phyloP scores from a whole-genome alignment of 2,113 vertebrate genomes.

The Abramis brama region DNA sequence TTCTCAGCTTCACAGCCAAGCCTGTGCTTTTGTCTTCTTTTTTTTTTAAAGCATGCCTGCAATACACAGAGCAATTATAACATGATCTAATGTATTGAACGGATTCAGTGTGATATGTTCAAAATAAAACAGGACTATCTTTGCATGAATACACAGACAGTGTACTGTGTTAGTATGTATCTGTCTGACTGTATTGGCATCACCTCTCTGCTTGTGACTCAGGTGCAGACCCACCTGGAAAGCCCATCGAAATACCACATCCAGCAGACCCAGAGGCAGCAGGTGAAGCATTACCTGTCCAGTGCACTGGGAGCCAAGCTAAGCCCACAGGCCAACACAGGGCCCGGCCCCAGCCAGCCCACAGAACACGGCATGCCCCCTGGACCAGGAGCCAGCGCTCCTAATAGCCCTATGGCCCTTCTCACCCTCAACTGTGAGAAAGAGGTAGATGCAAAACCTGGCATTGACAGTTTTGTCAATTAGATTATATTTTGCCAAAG shows the following conservation, averaged over 20 bases:
- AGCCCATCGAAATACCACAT: slow-evolving; percentile 96
- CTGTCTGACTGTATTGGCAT: neutral
- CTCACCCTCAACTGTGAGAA: slow-evolving; percentile 90
- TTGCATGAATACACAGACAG: neutral
- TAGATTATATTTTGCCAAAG: neutral
- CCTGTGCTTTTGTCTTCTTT: neutral
- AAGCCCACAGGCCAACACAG: slow-evolving; percentile 85
- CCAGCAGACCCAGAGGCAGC: slow-evolving; percentile 94
- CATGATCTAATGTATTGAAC: neutral
- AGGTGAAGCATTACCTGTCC: slow-evolving; percentile 97
- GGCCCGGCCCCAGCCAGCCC: slow-evolving; percentile 89
- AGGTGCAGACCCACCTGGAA: slow-evolving; percentile 97
- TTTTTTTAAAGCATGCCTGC: neutral
- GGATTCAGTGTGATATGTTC: neutral
- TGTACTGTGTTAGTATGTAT: neutral
- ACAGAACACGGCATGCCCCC: slow-evolving; percentile 94
- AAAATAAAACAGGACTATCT: neutral
- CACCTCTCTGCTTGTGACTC: neutral
- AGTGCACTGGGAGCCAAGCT: slow-evolving; percentile 92
- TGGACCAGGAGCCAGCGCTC: slow-evolving; percentile 86
- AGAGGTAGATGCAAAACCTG: slow-evolving; percentile 75
- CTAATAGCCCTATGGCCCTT: slow-evolving; percentile 91
- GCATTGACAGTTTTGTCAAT: neutral
- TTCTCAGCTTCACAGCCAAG: neutral
- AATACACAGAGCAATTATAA: neutral